Base-by-base conservation (phyloP, 2,888 invertebrate species). In the Leistus spinibarbis region DNA sequence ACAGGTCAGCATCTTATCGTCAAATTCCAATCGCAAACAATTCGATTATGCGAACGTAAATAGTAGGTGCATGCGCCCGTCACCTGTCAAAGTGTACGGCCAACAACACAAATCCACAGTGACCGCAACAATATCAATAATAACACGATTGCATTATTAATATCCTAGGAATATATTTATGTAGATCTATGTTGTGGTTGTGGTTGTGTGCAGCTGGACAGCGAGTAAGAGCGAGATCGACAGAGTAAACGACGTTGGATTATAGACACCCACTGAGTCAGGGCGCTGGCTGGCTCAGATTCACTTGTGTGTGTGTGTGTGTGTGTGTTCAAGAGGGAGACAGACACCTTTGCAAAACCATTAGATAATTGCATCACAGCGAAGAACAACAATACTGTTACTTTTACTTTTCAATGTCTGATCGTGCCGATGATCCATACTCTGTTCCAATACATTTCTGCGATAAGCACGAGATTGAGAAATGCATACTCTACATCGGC, bases 311-410 rank as follows among this genome's bases (percentile, higher is more conserved):
- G n/a, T n/a, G n/a, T n/a, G n/a, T 40, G 40, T 40, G 40, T n/a
- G n/a, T n/a, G n/a, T 40, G 40, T 40, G 13, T 40, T 40, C 40
- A 40, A 40, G 40, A 40, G 40, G 40, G 60, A 40, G 66, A 66
- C 66, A 40, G 66, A 66, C 66, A 27, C 66, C 66, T 66, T 53
- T 53, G 66, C 66, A 66, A 24, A 53, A 40, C 66, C 66, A 66
- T 66, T 66, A 66, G 27, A 27, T 66, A 53, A 66, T 66, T 66
- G 66, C 66, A 66, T 53, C 65, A 65, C 53, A 40, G 40, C 40
- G 40, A 40, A 40, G 40, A 40, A 40, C 40, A 40, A 40, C 40
- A 40, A 40, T 40, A 40, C 40, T 40, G 40, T 40, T 40, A 40
- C 40, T 40, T 40, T 40, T 40, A 40, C 40, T 40, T 40, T 40